These are phyloP conservation scores for Tineola bisselliella DNA, from an alignment of 2,888 invertebrate species.

Conservation along the genomic window DNA sequence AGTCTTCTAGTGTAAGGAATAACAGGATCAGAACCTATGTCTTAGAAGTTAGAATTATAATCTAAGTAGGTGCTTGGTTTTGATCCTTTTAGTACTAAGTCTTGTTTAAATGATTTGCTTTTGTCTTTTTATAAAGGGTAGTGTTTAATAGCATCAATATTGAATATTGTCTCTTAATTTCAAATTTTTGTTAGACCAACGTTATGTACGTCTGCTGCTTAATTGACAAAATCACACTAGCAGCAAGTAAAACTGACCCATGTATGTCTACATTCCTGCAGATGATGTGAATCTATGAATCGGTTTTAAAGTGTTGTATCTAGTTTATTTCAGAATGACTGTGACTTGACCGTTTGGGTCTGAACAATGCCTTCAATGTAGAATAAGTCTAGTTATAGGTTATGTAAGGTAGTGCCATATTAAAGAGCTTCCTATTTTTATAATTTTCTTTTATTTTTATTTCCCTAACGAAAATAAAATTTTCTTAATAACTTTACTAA, in stretches of 20 bases:
- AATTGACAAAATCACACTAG: too few relatives aligned
- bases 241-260: too few relatives aligned
- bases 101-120: neutral
- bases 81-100: neutral
- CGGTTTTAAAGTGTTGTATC: too few relatives aligned
- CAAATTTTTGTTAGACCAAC: too few relatives aligned
- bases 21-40: neutral
- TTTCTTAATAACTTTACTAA: too few relatives aligned
- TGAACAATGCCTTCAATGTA: constrained; percentile 28
- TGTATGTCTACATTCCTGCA: too few relatives aligned
- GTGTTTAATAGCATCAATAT: neutral
- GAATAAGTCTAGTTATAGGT: constrained; percentile 16
- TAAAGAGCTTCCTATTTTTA: constrained; percentile 66
- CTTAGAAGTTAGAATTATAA: neutral
- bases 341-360: constrained; percentile 8
- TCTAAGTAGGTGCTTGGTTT: constrained; percentile 8
- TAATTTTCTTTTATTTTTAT: constrained; percentile 22
- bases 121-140: neutral
- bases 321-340: neutral
- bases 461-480: too few relatives aligned
- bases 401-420: constrained; percentile 65
- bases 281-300: too few relatives aligned
- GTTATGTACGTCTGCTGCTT: too few relatives aligned
- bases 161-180: neutral
- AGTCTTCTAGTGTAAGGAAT: neutral